These are phyloP conservation scores for Perithous albicinctus DNA, from an alignment of 2,888 invertebrate species.

Conservation along the genomic window DNA sequence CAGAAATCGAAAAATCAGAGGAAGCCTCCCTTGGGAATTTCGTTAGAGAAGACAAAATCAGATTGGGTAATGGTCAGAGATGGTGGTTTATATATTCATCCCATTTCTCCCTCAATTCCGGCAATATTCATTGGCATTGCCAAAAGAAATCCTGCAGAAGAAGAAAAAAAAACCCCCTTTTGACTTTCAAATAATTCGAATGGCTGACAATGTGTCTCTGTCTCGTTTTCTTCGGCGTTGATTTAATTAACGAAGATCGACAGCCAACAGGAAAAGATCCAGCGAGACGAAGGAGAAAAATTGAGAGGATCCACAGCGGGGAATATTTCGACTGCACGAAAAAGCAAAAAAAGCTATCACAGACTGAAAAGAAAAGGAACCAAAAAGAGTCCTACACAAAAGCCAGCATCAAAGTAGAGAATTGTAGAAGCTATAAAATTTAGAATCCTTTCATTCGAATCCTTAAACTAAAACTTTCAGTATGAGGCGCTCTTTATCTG, in stretches of 20 bases:
- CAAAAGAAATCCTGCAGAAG: not conserved
- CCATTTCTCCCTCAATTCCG: not conserved
- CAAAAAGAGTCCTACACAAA: slow-evolving; percentile 47
- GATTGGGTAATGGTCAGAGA: slow-evolving; percentile 56
- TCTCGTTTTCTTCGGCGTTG: slow-evolving; percentile 60
- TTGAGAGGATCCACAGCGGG: slow-evolving; percentile 52
- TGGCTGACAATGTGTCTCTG: not conserved
- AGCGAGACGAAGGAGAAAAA: slow-evolving; percentile 63
- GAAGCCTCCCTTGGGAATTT: not conserved
- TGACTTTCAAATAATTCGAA: slow-evolving; percentile 57
- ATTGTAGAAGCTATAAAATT: too few relatives aligned
- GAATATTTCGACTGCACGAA: slow-evolving; percentile 25
- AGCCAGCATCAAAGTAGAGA: too few relatives aligned
- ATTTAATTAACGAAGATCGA: slow-evolving; percentile 77
- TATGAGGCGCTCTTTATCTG: too few relatives aligned
- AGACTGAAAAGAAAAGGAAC: slow-evolving; percentile 13
- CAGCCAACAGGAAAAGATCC: slow-evolving; percentile 63
- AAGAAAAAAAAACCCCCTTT: slow-evolving; percentile 15
- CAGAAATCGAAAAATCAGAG: slow-evolving; percentile 11
- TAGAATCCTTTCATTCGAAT: slow-evolving; percentile 37
- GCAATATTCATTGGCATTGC: not conserved
- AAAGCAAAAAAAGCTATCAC: not conserved
- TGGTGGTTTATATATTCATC: slow-evolving; percentile 37
- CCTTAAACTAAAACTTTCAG: too few relatives aligned
- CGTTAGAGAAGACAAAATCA: slow-evolving; percentile 30